Base-by-base conservation (phyloP, 1,140 invertebrate species). In the Drosophila athabasca region DNA sequence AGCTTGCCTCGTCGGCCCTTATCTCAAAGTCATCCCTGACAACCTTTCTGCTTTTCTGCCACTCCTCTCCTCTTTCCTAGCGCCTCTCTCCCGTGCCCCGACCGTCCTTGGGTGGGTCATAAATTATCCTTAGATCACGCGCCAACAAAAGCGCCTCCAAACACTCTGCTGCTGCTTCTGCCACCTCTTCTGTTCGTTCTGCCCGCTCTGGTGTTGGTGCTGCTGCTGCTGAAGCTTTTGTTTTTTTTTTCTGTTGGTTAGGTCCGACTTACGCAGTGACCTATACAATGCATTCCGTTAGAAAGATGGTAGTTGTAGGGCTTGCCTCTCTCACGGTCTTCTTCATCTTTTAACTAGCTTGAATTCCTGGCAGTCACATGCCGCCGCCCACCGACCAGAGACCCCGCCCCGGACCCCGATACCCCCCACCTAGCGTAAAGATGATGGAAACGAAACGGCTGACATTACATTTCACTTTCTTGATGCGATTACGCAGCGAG, bases 401-500 rank as follows among this genome's bases (percentile, higher is more conserved):
- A 22, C 22, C 22, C 22, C 22, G 2, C 22, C 22, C 22, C 22
- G 22, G 22, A 22, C 24, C 22, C 22, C 22, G 2, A n/a, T n/a
- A 4, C 3, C 22, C 24, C 24, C 50, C 35, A 52, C 64, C 51
- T 35, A 58, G 53, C 52, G 65, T 39, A 65, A 68, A 74, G 70
- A 68, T 76, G 73, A 76, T 76, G 73, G 62, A 81, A 81, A 81
- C 78, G 62, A 81, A 81, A 81, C 78, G 76, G 78, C 78, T 81
- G 78, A 81, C 78, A 81, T 81, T 81, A 81, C 78, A 81, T 81
- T 81, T 81, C 78, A 81, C 78, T 81, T 81, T 81, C 79, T 76
- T 76, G 72, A 76, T 80, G 78, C 78, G 78, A 80, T 80, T 80
- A 80, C 78, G 72, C 77, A 80, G 78, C 57, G 52, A 59, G 61